Conservation (phyloP, 1,140 invertebrate genomes). For the Ips nitidus region DNA sequence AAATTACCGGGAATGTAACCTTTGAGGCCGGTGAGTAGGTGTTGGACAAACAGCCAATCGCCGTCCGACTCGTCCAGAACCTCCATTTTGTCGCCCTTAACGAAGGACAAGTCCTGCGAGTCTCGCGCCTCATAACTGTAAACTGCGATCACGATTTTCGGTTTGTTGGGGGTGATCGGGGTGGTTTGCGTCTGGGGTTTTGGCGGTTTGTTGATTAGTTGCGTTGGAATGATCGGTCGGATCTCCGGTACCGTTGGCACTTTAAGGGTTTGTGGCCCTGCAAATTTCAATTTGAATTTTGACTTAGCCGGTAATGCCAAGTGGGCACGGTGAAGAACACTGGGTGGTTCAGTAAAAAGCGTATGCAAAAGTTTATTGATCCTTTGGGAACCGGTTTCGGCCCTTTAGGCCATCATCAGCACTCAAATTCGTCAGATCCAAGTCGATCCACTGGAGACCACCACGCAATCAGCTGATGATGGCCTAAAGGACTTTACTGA, state of each 20-base stretch:
- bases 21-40: conserved; percentile 78
- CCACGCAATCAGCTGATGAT: no score
- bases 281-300: not conserved
- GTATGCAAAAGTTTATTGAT: not conserved
- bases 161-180: conserved; percentile 37
- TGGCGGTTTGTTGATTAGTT: conserved; percentile 44
- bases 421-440: no score
- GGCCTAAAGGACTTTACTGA: not conserved
- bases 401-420: no score
- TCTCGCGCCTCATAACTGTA: conserved; percentile 90
- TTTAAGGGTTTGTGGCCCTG: not conserved
- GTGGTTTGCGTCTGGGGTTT: conserved; percentile 56
- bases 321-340: not conserved
- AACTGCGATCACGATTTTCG: conserved; percentile 81
- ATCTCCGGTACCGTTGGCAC: not conserved
- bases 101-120: conserved; percentile 87
- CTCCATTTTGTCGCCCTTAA: conserved; percentile 89
- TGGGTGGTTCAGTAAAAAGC: not conserved
- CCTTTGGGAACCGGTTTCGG: no score
- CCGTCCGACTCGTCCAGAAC: conserved; percentile 85
- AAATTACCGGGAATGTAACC: conserved; percentile 94
- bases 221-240: not conserved
- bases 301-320: not conserved
- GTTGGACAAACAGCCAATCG: conserved; percentile 94
- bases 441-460: no score